phyloP scores from a whole-genome alignment of 2,888 invertebrate genomes.

The Agrenia bidenticulata region DNA sequence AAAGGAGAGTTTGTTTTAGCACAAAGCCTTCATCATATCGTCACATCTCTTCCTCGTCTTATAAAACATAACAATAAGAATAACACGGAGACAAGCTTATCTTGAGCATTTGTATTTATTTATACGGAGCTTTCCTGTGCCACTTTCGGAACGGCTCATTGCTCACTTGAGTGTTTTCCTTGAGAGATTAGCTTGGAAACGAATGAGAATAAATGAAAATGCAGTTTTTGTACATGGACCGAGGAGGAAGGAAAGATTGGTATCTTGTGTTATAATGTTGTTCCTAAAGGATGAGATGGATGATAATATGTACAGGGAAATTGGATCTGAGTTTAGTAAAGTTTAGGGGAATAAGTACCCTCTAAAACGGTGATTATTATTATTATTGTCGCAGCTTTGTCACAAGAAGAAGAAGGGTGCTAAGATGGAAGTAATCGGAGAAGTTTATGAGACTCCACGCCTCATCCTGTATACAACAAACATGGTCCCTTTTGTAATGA shows the following conservation, averaged over 20 bases:
- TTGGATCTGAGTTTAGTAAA: too few species aligned
- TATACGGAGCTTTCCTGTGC: neutral
- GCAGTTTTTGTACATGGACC: neutral
- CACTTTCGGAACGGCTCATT: constrained; percentile 4
- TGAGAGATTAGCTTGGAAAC: constrained; percentile 7
- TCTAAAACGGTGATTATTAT: neutral
- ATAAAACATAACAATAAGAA: too few species aligned
- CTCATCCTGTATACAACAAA: constrained; percentile 30
- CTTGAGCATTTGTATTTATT: too few species aligned
- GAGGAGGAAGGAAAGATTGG: neutral
- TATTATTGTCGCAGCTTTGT: too few species aligned
- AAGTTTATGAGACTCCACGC: constrained; percentile 31
- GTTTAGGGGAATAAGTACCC: neutral
- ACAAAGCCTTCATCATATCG: constrained; percentile 1
- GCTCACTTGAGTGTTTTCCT: constrained; percentile 7
- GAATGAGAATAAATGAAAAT: neutral
- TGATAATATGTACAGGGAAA: too few species aligned
- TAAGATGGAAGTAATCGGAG: constrained; percentile 33
- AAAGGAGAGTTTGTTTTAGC: neutral
- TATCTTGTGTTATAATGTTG: neutral
- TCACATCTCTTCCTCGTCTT: neutral
- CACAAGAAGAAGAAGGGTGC: constrained; percentile 20
- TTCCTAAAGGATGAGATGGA: too few species aligned
- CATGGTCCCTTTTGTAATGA: constrained; percentile 1
- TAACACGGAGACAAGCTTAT: too few species aligned